Evolutionary conservation across 2,113 vertebrate species (phyloP).

Genomic region (Penelope pileata): DNA sequence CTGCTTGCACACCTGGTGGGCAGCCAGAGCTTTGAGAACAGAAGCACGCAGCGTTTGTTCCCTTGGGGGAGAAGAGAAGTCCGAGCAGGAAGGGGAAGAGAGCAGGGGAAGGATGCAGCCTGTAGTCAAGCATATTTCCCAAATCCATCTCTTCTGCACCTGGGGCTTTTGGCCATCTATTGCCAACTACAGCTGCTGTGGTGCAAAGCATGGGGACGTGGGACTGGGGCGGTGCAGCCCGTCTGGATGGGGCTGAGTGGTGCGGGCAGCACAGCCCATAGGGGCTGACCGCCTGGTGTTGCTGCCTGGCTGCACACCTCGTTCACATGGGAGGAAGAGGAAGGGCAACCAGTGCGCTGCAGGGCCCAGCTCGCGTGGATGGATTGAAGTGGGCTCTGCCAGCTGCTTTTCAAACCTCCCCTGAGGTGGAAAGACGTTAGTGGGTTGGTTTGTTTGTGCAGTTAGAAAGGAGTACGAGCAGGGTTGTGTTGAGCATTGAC

Average conservation of each 20-base stretch:
- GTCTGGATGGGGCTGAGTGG: background rate
- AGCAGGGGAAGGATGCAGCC: slow-evolving; percentile 38
- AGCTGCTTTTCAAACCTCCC: background rate
- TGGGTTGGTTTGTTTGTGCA: background rate
- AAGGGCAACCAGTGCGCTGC: background rate
- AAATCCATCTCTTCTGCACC: slow-evolving; percentile 17
- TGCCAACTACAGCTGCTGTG: background rate
- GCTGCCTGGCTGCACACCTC: background rate
- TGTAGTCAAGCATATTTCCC: background rate
- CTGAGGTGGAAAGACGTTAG: background rate
- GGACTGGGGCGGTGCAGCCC: fast-evolving
- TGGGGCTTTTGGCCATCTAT: background rate
- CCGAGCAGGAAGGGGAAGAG: slow-evolving; percentile 43
- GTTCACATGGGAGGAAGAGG: background rate
- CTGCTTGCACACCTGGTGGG: background rate
- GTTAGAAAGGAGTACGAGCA: background rate
- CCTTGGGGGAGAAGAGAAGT: background rate
- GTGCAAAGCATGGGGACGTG: background rate
- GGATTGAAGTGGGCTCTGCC: background rate
- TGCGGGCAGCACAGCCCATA: background rate
- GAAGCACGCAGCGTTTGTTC: background rate
- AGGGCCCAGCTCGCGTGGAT: background rate
- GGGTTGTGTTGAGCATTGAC: background rate
- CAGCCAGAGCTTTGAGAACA: background rate
- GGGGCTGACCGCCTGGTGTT: background rate